Conservation (phyloP, 2,797 vertebrate species). For the Bovichtus diacanthus region DNA sequence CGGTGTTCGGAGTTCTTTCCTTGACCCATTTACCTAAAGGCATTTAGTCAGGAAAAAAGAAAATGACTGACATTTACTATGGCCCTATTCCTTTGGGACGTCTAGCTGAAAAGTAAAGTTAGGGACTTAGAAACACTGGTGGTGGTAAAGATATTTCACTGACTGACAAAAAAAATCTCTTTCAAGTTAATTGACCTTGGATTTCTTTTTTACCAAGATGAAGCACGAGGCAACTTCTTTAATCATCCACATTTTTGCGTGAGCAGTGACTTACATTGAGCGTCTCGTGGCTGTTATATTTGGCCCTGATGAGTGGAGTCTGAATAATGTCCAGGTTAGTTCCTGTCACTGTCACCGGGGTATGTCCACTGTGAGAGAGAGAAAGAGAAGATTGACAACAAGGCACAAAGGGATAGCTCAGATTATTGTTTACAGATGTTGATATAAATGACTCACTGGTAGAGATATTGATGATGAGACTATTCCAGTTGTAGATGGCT, state of each 20-base stretch:
- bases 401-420: not conserved
- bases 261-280: slow-evolving; percentile 90
- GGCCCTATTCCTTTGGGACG: slow-evolving; percentile 8
- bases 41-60: slow-evolving; percentile 44
- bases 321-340: slow-evolving; percentile 98
- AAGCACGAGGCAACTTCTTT: not conserved
- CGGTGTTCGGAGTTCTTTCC: slow-evolving; percentile 35
- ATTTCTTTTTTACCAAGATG: not conserved
- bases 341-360: slow-evolving; percentile 95
- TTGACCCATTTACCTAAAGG: slow-evolving; percentile 48
- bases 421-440: slow-evolving; percentile 27
- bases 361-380: slow-evolving; percentile 89
- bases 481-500: not conserved
- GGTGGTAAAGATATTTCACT: slow-evolving; percentile 17
- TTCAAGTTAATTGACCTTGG: not conserved
- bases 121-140: not conserved
- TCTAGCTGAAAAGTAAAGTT: slow-evolving; percentile 12
- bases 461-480: not conserved
- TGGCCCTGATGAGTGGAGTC: slow-evolving; percentile 95
- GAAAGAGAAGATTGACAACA: slow-evolving; percentile 3
- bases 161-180: not conserved
- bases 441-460: not conserved
- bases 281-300: slow-evolving; percentile 92
- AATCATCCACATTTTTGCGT: not conserved
- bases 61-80: slow-evolving; percentile 34